phyloP scores from a whole-genome alignment of 2,888 invertebrate species.

The Gnatocerus cornutus region DNA sequence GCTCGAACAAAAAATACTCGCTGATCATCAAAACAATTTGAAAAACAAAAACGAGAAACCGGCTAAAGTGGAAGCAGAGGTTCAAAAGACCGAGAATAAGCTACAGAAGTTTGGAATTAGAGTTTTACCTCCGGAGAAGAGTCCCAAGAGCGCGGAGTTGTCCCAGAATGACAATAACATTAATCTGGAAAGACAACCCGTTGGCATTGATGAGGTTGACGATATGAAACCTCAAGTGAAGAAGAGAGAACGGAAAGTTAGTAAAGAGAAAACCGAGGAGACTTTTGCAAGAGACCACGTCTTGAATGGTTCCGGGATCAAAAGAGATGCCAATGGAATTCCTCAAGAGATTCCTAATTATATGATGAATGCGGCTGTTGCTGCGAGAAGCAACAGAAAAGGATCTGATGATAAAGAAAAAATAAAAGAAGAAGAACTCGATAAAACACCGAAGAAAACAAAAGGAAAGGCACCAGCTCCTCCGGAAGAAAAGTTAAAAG shows the following conservation, averaged over 20 bases:
- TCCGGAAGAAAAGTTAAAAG: conserved; percentile 68
- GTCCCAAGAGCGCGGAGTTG: conserved; percentile 67
- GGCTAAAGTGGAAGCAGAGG: conserved; percentile 70
- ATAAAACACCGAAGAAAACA: conserved; percentile 74
- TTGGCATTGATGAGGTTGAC: conserved; percentile 72
- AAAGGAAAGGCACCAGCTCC: conserved; percentile 85
- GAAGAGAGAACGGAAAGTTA: conserved; percentile 71
- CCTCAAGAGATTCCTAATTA: conserved; percentile 82
- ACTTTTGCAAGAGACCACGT: conserved; percentile 70
- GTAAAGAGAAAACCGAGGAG: conserved; percentile 51
- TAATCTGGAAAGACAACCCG: conserved; percentile 50
- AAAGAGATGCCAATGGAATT: conserved; percentile 76
- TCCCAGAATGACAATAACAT: conserved; percentile 69
- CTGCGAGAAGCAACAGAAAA: conserved; percentile 80
- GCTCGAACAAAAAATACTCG: conserved; percentile 63
- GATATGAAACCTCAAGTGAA: conserved; percentile 71
- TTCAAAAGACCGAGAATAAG: conserved; percentile 75
- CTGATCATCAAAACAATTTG: conserved; percentile 62
- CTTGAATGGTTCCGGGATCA: conserved; percentile 76
- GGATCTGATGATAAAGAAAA: conserved; percentile 67
- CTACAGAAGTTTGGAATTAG: conserved; percentile 80
- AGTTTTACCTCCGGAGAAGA: conserved; percentile 73
- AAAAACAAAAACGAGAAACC: conserved; percentile 59
- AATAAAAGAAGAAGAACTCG: conserved; percentile 63
- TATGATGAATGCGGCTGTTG: conserved; percentile 82